Percentiles rank a stretch among this genome's conserved stretches.
Conservation (phyloP, 2,797 vertebrate genomes). For the Gouania willdenowi region DNA sequence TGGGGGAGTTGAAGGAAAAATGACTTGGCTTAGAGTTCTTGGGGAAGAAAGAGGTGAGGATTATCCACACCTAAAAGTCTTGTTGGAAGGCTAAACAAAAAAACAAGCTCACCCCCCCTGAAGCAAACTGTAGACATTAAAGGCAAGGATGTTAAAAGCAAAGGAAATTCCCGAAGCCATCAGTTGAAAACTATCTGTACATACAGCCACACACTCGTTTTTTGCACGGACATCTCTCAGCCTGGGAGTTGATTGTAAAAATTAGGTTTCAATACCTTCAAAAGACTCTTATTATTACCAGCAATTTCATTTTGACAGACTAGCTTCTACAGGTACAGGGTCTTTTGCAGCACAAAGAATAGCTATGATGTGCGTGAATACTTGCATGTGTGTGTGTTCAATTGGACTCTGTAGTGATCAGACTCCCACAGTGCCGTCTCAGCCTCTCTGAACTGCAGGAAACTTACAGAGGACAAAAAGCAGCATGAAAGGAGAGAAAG, state of each 20-base stretch:
- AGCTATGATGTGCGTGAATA: conserved; percentile 9
- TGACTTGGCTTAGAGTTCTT: conserved; percentile 47
- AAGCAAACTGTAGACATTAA: conserved; percentile 41
- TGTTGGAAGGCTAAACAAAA: conserved; percentile 9
- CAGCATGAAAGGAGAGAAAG: conserved; percentile 54
- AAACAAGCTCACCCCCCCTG: conserved; percentile 18
- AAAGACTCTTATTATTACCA: conserved; percentile 61
- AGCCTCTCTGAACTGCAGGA: conserved; percentile 67
- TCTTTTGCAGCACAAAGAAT: conserved; percentile 34
- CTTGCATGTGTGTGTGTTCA: conserved; percentile 13
- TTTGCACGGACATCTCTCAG: conserved; percentile 25
- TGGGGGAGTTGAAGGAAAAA: conserved; percentile 32
- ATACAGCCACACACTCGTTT: conserved; percentile 12
- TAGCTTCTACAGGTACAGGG: conserved; percentile 48
- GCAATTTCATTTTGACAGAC: conserved; percentile 68
- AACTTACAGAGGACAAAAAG: conserved; percentile 67
- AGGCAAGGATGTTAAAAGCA: conserved; percentile 31
- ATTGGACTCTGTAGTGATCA: conserved; percentile 60
- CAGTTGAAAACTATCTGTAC: conserved; percentile 11
- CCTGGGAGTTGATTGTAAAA: conserved; percentile 56
- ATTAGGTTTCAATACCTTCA: conserved; percentile 64
- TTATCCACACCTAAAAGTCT: conserved; percentile 40
- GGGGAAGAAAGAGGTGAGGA: conserved; percentile 54
- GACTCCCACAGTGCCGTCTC: conserved; percentile 64
- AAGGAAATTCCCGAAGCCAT: conserved; percentile 28